Evolutionary conservation across 2,797 vertebrate species (phyloP), one percentile per base, ranked within the genome.

Genomic region (Phaenicophaeus curvirostris): DNA sequence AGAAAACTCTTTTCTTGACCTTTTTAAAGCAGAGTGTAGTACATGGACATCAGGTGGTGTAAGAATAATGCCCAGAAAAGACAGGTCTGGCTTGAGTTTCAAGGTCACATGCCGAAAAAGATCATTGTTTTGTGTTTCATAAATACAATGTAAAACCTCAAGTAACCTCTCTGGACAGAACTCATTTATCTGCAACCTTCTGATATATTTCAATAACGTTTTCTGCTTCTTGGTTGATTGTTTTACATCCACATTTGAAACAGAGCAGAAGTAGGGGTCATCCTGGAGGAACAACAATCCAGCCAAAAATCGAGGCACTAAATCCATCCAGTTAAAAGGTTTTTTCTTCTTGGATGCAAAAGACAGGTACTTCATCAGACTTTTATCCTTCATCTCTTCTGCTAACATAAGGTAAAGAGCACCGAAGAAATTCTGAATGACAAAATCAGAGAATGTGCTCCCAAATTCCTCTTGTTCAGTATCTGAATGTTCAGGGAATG

Each of bases 391-490:
- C 71, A 98, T 58, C 2, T 98, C 97, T 30, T 91, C 74, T 75
- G 98, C 98, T 51, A 98, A 87, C 8, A 97, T 95, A 95, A 99
- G 94, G 94, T 99, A 98, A 77, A 98, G 19, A 0, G 98, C 99
- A 30, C 97, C 98, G 84, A 99, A 94, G 94, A 98, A 98, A 96
- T 98, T 98, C 85, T 99, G 99, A 58, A 98, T 95, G 33, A 98
- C 97, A 63, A 98, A 98, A 89, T 98, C 98, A 30, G 98, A 93
- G 95, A 99, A 99, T 3, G 75, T 93, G 86, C 97, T 96, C 37
- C 85, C 85, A 65, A 71, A 72, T 63, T 93, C 90, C 1, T 83
- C 86, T 91, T 94, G 88, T 1, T 11, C 50, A 6, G 68, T 51
- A 31, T 69, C 95, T 7, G 27, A 89, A 89, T 73, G 94, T 35